Percentiles rank a stretch among this genome's conserved stretches.
Evolutionary conservation across 2,888 invertebrate genomes (phyloP).

Genomic region (Nemotelus nigrinus): DNA sequence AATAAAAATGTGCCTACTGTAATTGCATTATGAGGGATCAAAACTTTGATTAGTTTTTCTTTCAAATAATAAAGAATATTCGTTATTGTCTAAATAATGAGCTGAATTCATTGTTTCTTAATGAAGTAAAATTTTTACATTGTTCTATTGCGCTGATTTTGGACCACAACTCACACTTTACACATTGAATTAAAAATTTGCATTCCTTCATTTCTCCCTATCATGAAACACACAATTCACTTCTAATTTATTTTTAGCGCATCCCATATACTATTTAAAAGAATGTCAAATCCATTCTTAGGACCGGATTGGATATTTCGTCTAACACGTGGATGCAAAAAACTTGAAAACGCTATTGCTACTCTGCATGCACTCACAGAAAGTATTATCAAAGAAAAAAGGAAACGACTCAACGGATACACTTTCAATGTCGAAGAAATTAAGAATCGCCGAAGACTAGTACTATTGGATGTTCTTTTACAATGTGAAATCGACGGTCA

Average conservation of each 20-base stretch:
- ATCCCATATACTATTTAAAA: slow-evolving; percentile 58
- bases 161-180: no score
- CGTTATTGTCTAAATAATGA: no score
- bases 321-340: slow-evolving; percentile 54
- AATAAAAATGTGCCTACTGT: no score
- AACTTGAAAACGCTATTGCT: slow-evolving; percentile 54
- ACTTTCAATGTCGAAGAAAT: slow-evolving; percentile 39
- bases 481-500: slow-evolving; percentile 67
- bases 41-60: no score
- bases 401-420: slow-evolving; percentile 28
- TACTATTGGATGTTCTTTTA: slow-evolving; percentile 73
- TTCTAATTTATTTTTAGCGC: slow-evolving; percentile 51
- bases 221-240: background rate
- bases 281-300: slow-evolving; percentile 62
- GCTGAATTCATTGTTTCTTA: no score
- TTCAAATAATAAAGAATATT: no score
- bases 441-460: slow-evolving; percentile 68
- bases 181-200: no score
- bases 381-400: slow-evolving; percentile 57
- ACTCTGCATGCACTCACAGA: slow-evolving; percentile 58
- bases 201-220: no score
- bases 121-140: no score
- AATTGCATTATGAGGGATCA: no score
- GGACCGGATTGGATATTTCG: slow-evolving; percentile 58
- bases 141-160: no score